Conservation (phyloP, 2,797 vertebrate species). For the Schizopygopsis pylzovi region DNA sequence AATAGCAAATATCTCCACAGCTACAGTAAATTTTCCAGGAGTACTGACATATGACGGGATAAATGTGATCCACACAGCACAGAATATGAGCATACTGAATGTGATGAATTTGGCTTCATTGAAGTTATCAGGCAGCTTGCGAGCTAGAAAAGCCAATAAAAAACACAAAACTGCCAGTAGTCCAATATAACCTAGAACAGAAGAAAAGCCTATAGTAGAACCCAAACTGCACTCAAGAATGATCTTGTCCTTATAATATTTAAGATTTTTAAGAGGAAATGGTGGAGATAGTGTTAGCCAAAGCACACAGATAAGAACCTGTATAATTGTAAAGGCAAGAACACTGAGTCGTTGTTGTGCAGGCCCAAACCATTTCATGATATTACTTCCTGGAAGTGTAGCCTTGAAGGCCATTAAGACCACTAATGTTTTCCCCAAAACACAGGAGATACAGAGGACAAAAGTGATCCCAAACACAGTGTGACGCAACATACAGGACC, state of each 20-base stretch:
- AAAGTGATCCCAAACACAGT: slow-evolving; percentile 78
- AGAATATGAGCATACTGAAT: slow-evolving; percentile 68
- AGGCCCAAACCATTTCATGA: slow-evolving; percentile 80
- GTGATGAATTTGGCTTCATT: slow-evolving; percentile 68
- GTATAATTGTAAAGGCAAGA: slow-evolving; percentile 68
- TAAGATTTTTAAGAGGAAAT: slow-evolving; percentile 60
- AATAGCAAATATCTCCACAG: slow-evolving; percentile 67
- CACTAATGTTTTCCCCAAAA: slow-evolving; percentile 79
- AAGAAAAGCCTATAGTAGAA: slow-evolving; percentile 62
- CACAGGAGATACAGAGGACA: slow-evolving; percentile 76
- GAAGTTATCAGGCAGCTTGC: slow-evolving; percentile 64
- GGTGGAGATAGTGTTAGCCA: slow-evolving; percentile 67
- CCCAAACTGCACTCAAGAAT: slow-evolving; percentile 66
- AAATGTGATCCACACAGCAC: slow-evolving; percentile 66
- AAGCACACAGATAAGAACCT: slow-evolving; percentile 64
- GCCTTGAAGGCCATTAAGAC: slow-evolving; percentile 77
- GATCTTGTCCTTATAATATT: slow-evolving; percentile 62
- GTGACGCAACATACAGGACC: slow-evolving; percentile 79
- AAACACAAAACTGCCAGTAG: slow-evolving; percentile 62
- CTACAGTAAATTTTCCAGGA: slow-evolving; percentile 64
- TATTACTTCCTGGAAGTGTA: slow-evolving; percentile 68
- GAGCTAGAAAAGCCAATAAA: slow-evolving; percentile 63
- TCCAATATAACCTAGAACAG: slow-evolving; percentile 65
- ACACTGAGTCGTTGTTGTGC: slow-evolving; percentile 75
- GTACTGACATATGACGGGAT: slow-evolving; percentile 65